Conservation (phyloP, 2,888 invertebrate genomes). For the Sesia apiformis region DNA sequence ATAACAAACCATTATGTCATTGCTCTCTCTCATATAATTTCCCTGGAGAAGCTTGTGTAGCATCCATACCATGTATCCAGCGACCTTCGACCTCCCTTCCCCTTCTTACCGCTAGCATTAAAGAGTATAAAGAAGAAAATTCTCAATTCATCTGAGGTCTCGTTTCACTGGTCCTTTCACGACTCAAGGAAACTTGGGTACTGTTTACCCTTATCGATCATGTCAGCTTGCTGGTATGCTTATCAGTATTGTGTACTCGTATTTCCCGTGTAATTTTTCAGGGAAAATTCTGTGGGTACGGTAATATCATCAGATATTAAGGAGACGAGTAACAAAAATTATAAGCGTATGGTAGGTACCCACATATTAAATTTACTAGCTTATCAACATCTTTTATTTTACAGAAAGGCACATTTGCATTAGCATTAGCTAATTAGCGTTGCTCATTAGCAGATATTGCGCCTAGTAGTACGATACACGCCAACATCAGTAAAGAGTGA, state of each 20-base stretch:
- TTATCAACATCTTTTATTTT: too few relatives aligned
- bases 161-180: constrained; percentile 6
- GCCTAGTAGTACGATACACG: too few relatives aligned
- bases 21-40: constrained; percentile 10
- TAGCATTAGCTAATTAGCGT: too few relatives aligned
- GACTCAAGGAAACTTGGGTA: constrained; percentile 12
- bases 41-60: constrained; percentile 6
- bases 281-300: too few relatives aligned
- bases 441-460: too few relatives aligned
- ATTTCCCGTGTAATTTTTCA: too few relatives aligned
- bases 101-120: not conserved
- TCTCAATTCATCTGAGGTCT: constrained; percentile 4
- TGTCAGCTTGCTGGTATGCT: constrained; percentile 15
- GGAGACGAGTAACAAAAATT: too few relatives aligned
- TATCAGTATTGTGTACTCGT: constrained; percentile 1
- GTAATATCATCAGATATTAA: too few relatives aligned
- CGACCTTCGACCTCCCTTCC: not conserved
- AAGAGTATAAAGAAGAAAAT: not conserved
- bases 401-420: too few relatives aligned
- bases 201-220: constrained; percentile 22
- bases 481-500: too few relatives aligned
- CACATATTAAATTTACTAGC: too few relatives aligned
- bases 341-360: too few relatives aligned
- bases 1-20: constrained; percentile 11
- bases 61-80: not conserved